These are phyloP conservation scores for Agapostemon virescens DNA, from an alignment of 2,888 invertebrate species.

Conservation along the genomic window DNA sequence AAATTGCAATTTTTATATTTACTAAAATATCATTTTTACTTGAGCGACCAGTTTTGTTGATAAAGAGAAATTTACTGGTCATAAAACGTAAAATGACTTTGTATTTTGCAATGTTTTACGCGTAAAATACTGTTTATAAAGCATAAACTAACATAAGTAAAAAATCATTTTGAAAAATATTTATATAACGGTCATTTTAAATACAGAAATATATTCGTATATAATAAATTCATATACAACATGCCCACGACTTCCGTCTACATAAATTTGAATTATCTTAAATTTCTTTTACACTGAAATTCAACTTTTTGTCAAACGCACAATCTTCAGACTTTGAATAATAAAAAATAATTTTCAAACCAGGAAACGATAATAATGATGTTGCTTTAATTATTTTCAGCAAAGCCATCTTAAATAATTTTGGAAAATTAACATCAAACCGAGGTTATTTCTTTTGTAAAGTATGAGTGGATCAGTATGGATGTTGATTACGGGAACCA, in stretches of 20 bases:
- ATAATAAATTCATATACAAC: background rate
- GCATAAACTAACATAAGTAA: too few species aligned
- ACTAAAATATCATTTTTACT: too few species aligned
- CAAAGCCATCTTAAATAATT: background rate
- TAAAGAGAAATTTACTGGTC: background rate
- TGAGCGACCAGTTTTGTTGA: background rate
- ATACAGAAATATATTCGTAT: background rate
- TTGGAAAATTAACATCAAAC: background rate
- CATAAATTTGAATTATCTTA: background rate
- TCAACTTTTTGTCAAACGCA: background rate
- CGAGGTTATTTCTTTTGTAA: slow-evolving; percentile 38
- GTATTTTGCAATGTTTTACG: background rate
- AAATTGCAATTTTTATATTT: too few species aligned
- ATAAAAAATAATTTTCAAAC: background rate
- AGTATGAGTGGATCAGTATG: slow-evolving; percentile 12
- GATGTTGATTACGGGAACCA: slow-evolving; percentile 71
- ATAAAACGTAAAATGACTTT: background rate
- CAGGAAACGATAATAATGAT: background rate
- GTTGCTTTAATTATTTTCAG: background rate
- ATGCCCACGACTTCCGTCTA: background rate
- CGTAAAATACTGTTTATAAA: background rate
- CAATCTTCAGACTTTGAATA: background rate
- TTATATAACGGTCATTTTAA: background rate
- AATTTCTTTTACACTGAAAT: background rate
- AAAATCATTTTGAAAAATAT: too few species aligned